Conservation (phyloP, 2,113 vertebrate genomes). For the Sturnira hondurensis region DNA sequence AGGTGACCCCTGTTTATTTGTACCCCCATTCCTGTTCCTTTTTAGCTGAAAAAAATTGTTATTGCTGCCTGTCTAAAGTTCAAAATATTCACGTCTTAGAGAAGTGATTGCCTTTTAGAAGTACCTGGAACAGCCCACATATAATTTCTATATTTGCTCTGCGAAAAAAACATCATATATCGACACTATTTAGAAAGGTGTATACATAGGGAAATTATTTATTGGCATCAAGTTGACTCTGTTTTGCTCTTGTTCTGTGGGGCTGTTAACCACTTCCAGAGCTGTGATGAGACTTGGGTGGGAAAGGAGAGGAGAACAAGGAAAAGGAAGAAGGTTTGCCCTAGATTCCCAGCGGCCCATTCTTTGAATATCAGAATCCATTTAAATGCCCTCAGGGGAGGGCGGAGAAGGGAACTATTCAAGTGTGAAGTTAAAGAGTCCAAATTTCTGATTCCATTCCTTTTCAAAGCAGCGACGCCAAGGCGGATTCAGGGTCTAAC, state of each 20-base stretch:
- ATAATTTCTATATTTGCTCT: conserved; percentile 5
- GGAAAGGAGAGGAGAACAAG: neutral
- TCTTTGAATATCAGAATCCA: neutral
- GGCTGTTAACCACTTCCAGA: neutral
- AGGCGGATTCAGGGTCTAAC: neutral
- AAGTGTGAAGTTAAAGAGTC: neutral
- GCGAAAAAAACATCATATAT: neutral
- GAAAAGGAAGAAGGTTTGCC: conserved; percentile 10
- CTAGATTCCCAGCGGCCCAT: conserved; percentile 5
- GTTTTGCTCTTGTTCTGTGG: neutral
- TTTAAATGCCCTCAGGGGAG: neutral
- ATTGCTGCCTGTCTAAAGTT: neutral
- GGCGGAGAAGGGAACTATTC: neutral
- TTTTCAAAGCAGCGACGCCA: neutral
- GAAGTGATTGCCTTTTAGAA: conserved; percentile 6
- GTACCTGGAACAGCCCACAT: neutral
- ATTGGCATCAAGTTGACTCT: neutral
- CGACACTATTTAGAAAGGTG: neutral
- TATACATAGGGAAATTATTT: neutral
- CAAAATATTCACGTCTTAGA: conserved; percentile 32
- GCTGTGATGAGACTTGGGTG: neutral
- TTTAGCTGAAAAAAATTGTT: neutral
- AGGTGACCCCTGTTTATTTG: neutral
- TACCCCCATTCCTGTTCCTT: neutral
- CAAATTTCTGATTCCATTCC: neutral